A percentile compares a stretch with the other conserved stretches of the same genome.
These are phyloP conservation scores for Nasonovia ribisnigri DNA, from an alignment of 2,888 invertebrate genomes.

Conservation along the genomic window DNA sequence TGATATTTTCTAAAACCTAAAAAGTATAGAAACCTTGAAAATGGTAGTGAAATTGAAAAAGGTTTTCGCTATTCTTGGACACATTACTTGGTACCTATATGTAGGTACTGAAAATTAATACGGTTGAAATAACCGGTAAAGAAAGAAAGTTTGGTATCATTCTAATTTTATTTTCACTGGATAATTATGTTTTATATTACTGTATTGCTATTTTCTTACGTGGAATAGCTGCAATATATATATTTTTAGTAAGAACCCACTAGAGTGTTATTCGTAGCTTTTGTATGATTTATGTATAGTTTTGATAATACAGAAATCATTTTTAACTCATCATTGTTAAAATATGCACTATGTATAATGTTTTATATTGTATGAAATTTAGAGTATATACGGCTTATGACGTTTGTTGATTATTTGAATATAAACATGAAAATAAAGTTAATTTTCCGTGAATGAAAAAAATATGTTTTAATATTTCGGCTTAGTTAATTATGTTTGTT, in stretches of 20 bases:
- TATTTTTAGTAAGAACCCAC: background rate
- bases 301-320: background rate
- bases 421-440: background rate
- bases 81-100: background rate
- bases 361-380: background rate
- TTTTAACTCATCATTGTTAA: background rate
- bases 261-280: background rate
- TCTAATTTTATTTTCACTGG: background rate
- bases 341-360: background rate
- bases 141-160: background rate
- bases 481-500: background rate
- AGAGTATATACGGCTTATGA: background rate
- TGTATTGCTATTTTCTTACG: background rate
- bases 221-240: background rate
- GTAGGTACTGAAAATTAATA: background rate
- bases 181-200: background rate
- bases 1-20: background rate
- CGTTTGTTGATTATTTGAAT: background rate
- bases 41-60: slow-evolving; percentile 6
- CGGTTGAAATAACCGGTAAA: background rate
- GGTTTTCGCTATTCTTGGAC: background rate
- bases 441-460: background rate
- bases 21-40: background rate
- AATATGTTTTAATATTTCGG: background rate
- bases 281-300: background rate